A percentile compares a stretch with the other conserved stretches of the same genome.
phyloP scores from a whole-genome alignment of 1,140 invertebrate genomes.

The Calephelis nemesis region DNA sequence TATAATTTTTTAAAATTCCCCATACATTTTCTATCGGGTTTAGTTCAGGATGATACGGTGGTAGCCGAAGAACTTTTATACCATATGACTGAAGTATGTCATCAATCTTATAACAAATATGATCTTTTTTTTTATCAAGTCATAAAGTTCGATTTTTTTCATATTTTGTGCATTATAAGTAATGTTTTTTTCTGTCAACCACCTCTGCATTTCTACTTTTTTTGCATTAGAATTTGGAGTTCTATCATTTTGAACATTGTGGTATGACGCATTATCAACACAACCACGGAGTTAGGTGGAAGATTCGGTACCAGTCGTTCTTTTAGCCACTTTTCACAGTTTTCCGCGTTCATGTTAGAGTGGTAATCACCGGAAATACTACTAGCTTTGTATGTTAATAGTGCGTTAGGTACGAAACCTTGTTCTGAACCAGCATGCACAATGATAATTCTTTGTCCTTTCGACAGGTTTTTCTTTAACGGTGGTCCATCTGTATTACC shows the following conservation, averaged over 20 bases:
- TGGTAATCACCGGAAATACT: constrained; percentile 21
- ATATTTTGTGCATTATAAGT: neutral
- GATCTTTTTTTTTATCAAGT: constrained; percentile 10
- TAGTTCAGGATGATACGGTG: constrained; percentile 25
- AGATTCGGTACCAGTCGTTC: constrained; percentile 23
- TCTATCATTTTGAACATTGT: neutral
- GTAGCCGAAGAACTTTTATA: too few relatives aligned
- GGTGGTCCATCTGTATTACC: constrained; percentile 19
- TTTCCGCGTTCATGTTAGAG: constrained; percentile 21
- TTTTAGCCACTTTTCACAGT: constrained; percentile 23
- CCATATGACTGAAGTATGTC: too few relatives aligned
- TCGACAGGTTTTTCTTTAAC: too few relatives aligned
- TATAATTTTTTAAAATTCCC: constrained; percentile 22
- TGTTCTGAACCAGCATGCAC: too few relatives aligned
- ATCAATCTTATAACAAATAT: constrained; percentile 1
- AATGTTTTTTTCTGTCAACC: constrained; percentile 11
- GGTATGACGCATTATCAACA: constrained; percentile 22
- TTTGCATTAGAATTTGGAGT: neutral
- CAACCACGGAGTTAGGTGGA: constrained; percentile 18
- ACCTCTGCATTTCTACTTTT: neutral
- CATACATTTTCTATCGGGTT: constrained; percentile 32
- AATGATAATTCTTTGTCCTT: too few relatives aligned
- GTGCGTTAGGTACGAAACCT: too few relatives aligned
- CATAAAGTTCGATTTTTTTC: neutral
- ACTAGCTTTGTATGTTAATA: constrained; percentile 21